Percentiles rank a stretch among this genome's conserved stretches.
These are phyloP conservation scores for Zoanthus gigantus DNA, from an alignment of 92 coral and sea anemone species.

Conservation along the genomic window DNA sequence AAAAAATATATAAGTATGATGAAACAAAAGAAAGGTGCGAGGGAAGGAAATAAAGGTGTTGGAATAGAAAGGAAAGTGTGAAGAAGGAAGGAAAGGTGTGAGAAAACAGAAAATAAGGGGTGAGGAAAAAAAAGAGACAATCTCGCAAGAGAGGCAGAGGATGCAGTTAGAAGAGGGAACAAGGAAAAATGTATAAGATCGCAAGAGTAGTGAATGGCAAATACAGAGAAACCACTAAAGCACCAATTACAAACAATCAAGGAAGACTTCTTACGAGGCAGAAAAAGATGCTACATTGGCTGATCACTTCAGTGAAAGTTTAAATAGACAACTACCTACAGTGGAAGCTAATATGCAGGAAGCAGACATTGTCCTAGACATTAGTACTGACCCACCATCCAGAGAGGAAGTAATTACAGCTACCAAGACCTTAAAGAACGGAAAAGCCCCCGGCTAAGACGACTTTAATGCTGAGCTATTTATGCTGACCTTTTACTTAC, in stretches of 20 bases:
- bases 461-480: background rate
- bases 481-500: background rate
- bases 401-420: slow-evolving; percentile 11
- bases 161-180: slow-evolving; percentile 23
- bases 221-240: background rate
- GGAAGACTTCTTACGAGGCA: background rate
- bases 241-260: background rate
- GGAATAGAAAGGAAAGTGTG: too few species aligned
- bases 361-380: slow-evolving; percentile 1
- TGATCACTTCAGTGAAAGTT: background rate
- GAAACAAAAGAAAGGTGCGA: too few species aligned
- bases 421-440: background rate
- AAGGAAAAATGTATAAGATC: slow-evolving; percentile 30
- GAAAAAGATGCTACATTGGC: background rate
- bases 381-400: slow-evolving; percentile 28
- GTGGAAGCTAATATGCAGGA: slow-evolving; percentile 23
- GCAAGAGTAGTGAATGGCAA: slow-evolving; percentile 7
- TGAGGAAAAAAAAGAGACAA: background rate
- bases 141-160: slow-evolving; percentile 24
- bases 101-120: too few species aligned
- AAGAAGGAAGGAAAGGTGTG: too few species aligned
- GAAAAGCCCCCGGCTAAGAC: slow-evolving; percentile 4
- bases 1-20: too few species aligned
- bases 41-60: too few species aligned
- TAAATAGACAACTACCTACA: slow-evolving; percentile 21